These are phyloP conservation scores for Scaeva pyrastri DNA, from an alignment of 2,888 invertebrate species.

Conservation along the genomic window DNA sequence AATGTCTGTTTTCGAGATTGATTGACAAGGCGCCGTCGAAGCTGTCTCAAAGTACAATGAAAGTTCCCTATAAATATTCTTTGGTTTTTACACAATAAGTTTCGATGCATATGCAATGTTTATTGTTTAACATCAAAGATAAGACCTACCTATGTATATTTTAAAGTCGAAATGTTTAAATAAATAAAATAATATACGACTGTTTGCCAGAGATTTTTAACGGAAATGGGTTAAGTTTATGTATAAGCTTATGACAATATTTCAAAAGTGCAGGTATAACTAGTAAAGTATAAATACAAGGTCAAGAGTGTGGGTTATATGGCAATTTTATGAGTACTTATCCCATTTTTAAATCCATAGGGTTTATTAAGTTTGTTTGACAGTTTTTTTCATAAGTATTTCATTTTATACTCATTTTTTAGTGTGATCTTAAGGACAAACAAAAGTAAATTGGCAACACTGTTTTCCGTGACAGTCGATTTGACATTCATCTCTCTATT, in stretches of 20 bases:
- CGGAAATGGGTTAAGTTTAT: slow-evolving; percentile 2
- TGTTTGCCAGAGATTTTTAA: slow-evolving; percentile 11
- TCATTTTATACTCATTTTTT: no score
- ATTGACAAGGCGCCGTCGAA: not conserved
- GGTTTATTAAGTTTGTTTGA: not conserved
- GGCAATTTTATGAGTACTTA: not conserved
- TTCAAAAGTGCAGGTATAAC: slow-evolving; percentile 9
- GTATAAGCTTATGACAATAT: not conserved
- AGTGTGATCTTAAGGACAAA: no score
- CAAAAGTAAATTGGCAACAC: no score
- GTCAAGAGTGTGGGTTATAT: not conserved
- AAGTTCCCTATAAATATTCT: slow-evolving; percentile 33
- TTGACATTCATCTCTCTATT: no score
- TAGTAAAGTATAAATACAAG: not conserved
- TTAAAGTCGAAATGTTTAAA: slow-evolving; percentile 18
- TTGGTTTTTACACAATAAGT: slow-evolving; percentile 7
- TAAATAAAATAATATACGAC: slow-evolving; percentile 20
- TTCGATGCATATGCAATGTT: slow-evolving; percentile 5
- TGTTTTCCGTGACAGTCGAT: no score
- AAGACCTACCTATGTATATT: slow-evolving; percentile 7
- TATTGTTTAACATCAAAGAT: no score
- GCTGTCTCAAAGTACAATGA: slow-evolving; percentile 7
- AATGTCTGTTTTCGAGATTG: not conserved
- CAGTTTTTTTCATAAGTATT: no score
- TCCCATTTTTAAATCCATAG: not conserved